These are phyloP conservation scores for Tragelaphus imberbis DNA, from an alignment of 2,113 vertebrate species.

Conservation along the genomic window DNA sequence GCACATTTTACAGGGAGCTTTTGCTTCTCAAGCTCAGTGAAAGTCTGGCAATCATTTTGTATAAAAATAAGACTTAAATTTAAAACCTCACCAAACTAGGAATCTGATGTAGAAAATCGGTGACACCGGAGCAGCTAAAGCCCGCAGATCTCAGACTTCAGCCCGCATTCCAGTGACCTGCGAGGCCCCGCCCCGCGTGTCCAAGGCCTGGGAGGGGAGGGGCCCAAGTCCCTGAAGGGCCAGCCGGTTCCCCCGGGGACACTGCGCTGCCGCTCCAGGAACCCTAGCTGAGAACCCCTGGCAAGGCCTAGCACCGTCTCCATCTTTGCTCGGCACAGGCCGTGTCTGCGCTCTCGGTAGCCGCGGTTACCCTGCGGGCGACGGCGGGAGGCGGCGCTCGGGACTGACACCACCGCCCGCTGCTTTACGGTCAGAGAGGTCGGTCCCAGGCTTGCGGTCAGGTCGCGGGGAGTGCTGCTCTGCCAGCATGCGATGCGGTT, in stretches of 20 bases:
- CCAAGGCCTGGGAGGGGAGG: background rate
- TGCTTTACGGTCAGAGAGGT: background rate
- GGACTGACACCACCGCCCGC: background rate
- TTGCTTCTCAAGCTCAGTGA: background rate
- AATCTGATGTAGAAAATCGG: background rate
- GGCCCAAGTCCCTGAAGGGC: background rate
- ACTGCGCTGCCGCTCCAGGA: background rate
- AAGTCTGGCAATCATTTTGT: background rate
- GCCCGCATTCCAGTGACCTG: background rate
- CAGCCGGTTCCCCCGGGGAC: background rate
- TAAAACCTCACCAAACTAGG: background rate
- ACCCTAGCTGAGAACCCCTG: background rate
- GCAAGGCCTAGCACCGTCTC: background rate
- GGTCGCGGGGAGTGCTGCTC: background rate
- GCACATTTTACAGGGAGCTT: background rate
- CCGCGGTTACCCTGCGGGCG: background rate
- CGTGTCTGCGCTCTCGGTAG: background rate
- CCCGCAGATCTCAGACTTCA: background rate
- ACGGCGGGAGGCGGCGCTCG: background rate
- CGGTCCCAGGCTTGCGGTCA: background rate
- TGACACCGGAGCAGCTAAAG: background rate
- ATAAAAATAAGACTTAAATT: conserved; percentile 52
- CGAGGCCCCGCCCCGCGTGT: background rate
- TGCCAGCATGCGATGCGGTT: background rate
- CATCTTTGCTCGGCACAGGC: background rate